phyloP scores from a whole-genome alignment of 2,113 vertebrate genomes.

The Panthera leo region DNA sequence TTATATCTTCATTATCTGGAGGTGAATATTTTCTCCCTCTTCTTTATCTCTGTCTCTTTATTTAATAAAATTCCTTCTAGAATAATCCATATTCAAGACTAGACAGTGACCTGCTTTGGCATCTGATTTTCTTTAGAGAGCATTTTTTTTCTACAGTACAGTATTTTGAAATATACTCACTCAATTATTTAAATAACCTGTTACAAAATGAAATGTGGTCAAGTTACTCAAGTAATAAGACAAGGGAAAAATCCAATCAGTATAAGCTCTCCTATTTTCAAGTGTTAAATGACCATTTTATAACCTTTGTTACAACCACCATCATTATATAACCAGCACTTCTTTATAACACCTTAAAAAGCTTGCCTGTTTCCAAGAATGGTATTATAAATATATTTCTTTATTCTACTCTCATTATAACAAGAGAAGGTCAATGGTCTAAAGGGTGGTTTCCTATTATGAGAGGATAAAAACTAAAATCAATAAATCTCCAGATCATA shows the following conservation, averaged over 20 bases:
- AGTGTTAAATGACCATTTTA: slow-evolving; percentile 80
- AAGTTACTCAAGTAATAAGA: slow-evolving; percentile 53
- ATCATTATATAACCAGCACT: slow-evolving; percentile 78
- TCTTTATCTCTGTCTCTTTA: neutral
- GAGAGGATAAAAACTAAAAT: slow-evolving; percentile 88
- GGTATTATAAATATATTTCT: slow-evolving; percentile 83
- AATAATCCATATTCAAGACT: neutral
- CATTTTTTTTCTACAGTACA: slow-evolving; percentile 5
- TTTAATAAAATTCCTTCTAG: slow-evolving; percentile 2
- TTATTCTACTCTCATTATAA: slow-evolving; percentile 84
- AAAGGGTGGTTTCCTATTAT: slow-evolving; percentile 87
- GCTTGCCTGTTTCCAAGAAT: slow-evolving; percentile 78
- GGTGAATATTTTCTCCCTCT: neutral
- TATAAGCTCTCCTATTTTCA: slow-evolving; percentile 71
- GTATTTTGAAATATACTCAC: slow-evolving; percentile 26
- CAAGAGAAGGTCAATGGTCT: slow-evolving; percentile 86
- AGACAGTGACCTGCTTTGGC: neutral
- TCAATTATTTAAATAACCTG: slow-evolving; percentile 59
- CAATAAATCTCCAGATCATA: slow-evolving; percentile 90
- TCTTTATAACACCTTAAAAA: slow-evolving; percentile 85
- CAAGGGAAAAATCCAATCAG: slow-evolving; percentile 66
- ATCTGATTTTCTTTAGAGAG: slow-evolving; percentile 35
- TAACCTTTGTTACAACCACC: slow-evolving; percentile 78
- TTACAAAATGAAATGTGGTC: slow-evolving; percentile 39
- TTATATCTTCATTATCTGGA: slow-evolving; percentile 15